Evolutionary conservation across 1,140 invertebrate genomes (phyloP).

Genomic region (Oncopeltus fasciatus): DNA sequence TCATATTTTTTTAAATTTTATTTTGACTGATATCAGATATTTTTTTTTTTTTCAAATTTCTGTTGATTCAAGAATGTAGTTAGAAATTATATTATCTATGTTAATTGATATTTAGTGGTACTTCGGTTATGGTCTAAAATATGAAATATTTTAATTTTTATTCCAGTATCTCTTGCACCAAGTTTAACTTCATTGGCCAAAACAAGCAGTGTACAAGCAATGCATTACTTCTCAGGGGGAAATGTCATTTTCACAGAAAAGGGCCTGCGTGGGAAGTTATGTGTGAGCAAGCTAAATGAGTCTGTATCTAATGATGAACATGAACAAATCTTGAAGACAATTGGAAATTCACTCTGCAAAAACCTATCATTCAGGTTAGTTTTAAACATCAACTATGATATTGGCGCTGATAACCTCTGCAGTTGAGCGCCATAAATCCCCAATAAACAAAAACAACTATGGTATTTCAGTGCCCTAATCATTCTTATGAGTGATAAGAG

Average conservation of each 20-base stretch:
- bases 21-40: background rate
- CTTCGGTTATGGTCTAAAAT: no score
- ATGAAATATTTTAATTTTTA: constrained; percentile 9
- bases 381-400: no score
- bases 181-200: constrained; percentile 41
- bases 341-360: constrained; percentile 60
- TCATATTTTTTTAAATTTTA: background rate
- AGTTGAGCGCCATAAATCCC: no score
- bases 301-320: constrained; percentile 36
- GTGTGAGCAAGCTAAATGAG: constrained; percentile 40
- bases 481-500: no score
- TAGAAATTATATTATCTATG: no score
- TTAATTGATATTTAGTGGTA: no score
- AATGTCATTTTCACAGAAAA: constrained; percentile 72
- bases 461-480: no score
- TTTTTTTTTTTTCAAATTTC: constrained; percentile 27
- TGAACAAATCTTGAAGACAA: constrained; percentile 42
- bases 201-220: constrained; percentile 40
- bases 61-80: background rate
- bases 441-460: no score
- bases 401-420: no score
- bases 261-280: constrained; percentile 62
- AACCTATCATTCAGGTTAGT: constrained; percentile 57
- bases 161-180: constrained; percentile 56
- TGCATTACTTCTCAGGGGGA: constrained; percentile 52